Conservation (phyloP, 2,113 vertebrate genomes). For the Proterorhinus semilunaris region DNA sequence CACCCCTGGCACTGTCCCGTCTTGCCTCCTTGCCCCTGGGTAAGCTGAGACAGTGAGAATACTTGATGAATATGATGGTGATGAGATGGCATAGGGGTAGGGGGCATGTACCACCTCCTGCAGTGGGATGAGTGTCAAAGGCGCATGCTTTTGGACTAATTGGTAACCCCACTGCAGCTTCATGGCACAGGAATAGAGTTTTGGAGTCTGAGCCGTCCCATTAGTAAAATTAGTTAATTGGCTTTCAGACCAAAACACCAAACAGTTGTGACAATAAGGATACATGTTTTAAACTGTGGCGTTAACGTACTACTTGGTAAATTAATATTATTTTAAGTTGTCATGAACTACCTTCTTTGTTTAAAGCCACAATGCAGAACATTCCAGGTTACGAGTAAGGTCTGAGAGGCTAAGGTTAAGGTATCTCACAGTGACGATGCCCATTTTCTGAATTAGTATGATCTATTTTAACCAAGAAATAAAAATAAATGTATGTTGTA, state of each 20-base stretch:
- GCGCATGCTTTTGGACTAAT: conserved; percentile 76
- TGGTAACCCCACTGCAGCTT: conserved; percentile 44
- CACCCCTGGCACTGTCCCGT: conserved; percentile 58
- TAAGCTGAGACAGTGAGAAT: conserved; percentile 78
- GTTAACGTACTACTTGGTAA: too few species aligned
- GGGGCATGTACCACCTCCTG: conserved; percentile 61
- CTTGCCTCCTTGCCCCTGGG: conserved; percentile 43
- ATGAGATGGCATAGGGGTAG: conserved; percentile 57
- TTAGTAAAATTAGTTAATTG: conserved; percentile 24
- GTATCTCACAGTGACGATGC: too few species aligned
- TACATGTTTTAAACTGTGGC: too few species aligned
- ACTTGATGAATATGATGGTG: conserved; percentile 72
- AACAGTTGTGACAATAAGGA: not conserved
- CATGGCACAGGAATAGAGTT: conserved; percentile 11
- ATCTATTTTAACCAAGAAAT: too few species aligned
- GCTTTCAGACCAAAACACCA: not conserved
- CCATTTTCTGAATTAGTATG: too few species aligned
- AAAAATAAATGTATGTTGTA: too few species aligned
- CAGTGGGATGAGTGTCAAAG: conserved; percentile 60
- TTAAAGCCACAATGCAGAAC: too few species aligned
- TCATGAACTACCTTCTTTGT: too few species aligned
- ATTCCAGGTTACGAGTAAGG: too few species aligned
- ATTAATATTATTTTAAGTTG: too few species aligned
- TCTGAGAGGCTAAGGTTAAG: too few species aligned
- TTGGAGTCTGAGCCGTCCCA: conserved; percentile 25